These are phyloP conservation scores for Eunapius fragilis DNA, from an alignment of 37 sponge, comb jelly and placozoan genomes.

Conservation along the genomic window DNA sequence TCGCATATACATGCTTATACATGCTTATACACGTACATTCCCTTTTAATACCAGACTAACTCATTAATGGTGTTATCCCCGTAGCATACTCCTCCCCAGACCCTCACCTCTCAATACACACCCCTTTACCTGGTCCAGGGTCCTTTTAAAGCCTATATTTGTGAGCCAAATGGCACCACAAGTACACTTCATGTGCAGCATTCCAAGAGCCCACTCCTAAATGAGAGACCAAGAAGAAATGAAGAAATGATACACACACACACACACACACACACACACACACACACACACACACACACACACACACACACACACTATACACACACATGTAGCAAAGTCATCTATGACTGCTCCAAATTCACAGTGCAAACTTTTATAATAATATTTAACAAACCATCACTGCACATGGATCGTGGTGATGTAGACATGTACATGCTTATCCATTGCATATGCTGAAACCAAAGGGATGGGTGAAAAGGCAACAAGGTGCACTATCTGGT, in stretches of 20 bases:
- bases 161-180: slow-evolving; percentile 95
- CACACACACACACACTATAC: neutral
- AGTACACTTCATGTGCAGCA: slow-evolving; percentile 88
- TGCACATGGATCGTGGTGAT: too few species aligned
- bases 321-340: neutral
- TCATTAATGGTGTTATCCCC: too few species aligned
- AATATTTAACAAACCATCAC: too few species aligned
- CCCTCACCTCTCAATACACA: neutral
- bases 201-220: slow-evolving; percentile 97
- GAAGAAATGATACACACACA: neutral
- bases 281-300: neutral
- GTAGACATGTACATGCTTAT: too few species aligned
- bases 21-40: neutral
- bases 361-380: too few species aligned
- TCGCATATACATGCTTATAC: neutral
- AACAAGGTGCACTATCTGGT: too few species aligned
- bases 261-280: neutral
- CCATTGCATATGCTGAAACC: too few species aligned
- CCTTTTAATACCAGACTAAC: neutral
- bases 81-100: too few species aligned
- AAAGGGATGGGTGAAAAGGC: too few species aligned
- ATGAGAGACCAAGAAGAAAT: neutral
- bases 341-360: too few species aligned
- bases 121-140: slow-evolving; percentile 73
- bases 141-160: slow-evolving; percentile 75